A percentile compares a stretch with the other conserved stretches of the same genome.
phyloP scores from a whole-genome alignment of 2,888 invertebrate genomes.

The Caenorhabditis becei region DNA sequence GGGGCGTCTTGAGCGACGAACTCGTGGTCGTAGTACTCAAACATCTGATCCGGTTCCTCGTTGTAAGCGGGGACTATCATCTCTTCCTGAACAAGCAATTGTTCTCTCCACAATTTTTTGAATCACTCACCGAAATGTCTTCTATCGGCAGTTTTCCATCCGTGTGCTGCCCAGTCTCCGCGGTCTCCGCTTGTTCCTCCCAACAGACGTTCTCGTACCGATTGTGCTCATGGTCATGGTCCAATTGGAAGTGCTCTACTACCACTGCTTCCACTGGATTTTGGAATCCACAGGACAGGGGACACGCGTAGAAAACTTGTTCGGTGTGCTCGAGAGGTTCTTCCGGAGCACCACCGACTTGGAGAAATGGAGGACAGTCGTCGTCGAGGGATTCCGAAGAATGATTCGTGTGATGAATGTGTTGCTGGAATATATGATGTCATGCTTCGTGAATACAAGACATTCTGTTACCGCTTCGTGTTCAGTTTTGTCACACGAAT shows the following conservation, averaged over 20 bases:
- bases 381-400: constrained; percentile 14
- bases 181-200: neutral
- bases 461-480: constrained; percentile 71
- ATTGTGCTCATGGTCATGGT: constrained; percentile 23
- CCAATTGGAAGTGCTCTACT: constrained; percentile 55
- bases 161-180: neutral
- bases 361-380: neutral
- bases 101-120: neutral
- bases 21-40: constrained; percentile 25
- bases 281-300: constrained; percentile 54
- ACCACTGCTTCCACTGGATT: constrained; percentile 49
- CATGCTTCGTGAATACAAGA: too few species aligned
- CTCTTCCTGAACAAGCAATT: neutral
- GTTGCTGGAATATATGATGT: constrained; percentile 1
- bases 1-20: constrained; percentile 20
- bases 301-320: constrained; percentile 47
- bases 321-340: constrained; percentile 1
- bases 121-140: constrained; percentile 3
- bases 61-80: constrained; percentile 13
- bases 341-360: neutral
- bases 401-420: constrained; percentile 12
- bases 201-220: constrained; percentile 36
- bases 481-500: constrained; percentile 27
- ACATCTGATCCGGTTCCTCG: neutral
- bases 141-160: neutral